Evolutionary conservation across 1,140 invertebrate species (phyloP), one percentile per base, ranked within the genome.

Genomic region (Potamilus streckersoni): DNA sequence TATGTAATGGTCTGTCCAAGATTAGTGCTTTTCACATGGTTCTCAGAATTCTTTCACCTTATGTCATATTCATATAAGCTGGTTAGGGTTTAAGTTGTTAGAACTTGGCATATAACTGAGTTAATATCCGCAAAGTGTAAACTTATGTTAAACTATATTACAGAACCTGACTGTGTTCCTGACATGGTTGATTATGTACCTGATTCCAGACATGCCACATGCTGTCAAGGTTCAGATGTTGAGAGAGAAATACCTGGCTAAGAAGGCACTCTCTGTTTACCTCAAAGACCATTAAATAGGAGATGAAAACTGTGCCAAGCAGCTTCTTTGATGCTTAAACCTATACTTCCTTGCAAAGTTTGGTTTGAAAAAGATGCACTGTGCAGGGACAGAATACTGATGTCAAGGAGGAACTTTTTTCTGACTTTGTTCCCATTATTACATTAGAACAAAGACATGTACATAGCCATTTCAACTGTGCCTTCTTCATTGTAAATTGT

Each of bases 181-280:
- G 27, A 95, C 95, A 89, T 95, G 96, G 86, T 89, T 96, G 38
- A 93, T 97, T 5, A 92, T 93, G 72, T 96, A 95, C 94, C 92
- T 95, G 72, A 96, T 97, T 72, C 96, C 96, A 6, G 95, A 97
- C 88, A 93, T 96, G 88, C 94, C 95, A 5, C 91, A 92, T 31
- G 92, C 93, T 74, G 91, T 97, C 14, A 90, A 90, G 76, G 94
- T 96, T 85, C 93, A 94, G 88, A 96, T 96, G 83, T 92, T 95
- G 49, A 92, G 95, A 78, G 96, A 97, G 90, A 93, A 94, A 12
- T 96, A 95, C 89, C 92, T 97, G 75, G 96, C 95, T 71, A 97
- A 96, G 90, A 95, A 96, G 88, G 96, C 96, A 0, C 94, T 96
- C 73, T 2, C 27, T 31, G 27, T 94, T 96, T 81, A 93, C 93